A percentile compares a stretch with the other conserved stretches of the same genome.
Evolutionary conservation across 2,797 vertebrate species (phyloP).

Genomic region (Gambelia wislizenii): DNA sequence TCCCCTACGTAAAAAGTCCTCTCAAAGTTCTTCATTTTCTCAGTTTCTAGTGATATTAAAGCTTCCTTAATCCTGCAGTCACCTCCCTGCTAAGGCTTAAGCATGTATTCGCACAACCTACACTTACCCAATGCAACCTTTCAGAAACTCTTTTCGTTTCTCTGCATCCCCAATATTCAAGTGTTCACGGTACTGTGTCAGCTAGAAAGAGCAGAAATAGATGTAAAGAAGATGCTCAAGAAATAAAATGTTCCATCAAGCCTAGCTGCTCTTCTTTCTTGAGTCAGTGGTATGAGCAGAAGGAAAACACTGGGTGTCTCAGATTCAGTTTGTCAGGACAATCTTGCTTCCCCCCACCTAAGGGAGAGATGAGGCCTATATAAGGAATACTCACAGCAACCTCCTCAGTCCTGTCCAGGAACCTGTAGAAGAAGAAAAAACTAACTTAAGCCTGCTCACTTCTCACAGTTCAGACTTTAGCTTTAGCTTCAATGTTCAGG

Average conservation of each 20-base stretch:
- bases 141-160: constrained; percentile 91
- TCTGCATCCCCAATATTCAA: constrained; percentile 88
- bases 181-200: constrained; percentile 93
- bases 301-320: background rate
- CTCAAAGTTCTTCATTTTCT: background rate
- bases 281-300: background rate
- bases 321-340: background rate
- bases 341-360: background rate
- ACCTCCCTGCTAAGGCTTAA: background rate
- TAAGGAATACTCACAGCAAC: constrained; percentile 85
- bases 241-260: constrained; percentile 9
- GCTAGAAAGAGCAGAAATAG: constrained; percentile 75
- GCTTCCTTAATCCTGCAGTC: background rate
- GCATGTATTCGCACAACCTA: background rate
- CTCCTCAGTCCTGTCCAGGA: constrained; percentile 91
- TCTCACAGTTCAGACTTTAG: background rate
- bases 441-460: constrained; percentile 26
- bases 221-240: background rate
- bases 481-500: background rate
- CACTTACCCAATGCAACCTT: constrained; percentile 89
- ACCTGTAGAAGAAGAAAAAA: constrained; percentile 77
- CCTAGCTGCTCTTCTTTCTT: fast-evolving
- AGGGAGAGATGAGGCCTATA: constrained; percentile 9
- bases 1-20: background rate
- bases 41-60: background rate